Conservation (phyloP, 2,797 vertebrate species). For the Spondyliosoma cantharus region DNA sequence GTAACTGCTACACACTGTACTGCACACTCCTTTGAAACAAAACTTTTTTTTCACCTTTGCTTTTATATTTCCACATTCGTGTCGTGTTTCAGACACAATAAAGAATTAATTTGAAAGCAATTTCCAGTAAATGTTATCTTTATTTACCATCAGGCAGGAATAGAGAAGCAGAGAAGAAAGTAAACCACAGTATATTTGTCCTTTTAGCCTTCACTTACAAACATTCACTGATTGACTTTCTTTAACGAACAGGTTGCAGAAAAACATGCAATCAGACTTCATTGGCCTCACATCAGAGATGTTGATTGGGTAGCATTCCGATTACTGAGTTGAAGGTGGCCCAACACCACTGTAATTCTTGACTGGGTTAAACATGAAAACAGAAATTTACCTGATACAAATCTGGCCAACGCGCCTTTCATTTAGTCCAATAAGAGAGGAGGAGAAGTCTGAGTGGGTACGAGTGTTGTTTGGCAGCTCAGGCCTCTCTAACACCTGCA, state of each 20-base stretch:
- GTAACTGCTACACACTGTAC: slow-evolving; percentile 11
- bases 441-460: slow-evolving; percentile 41
- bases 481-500: slow-evolving; percentile 75
- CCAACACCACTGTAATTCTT: slow-evolving; percentile 39
- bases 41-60: neutral
- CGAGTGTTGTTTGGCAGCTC: slow-evolving; percentile 60
- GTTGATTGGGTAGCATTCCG: slow-evolving; percentile 54
- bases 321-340: slow-evolving; percentile 48
- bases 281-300: slow-evolving; percentile 65
- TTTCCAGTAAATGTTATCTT: neutral
- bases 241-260: slow-evolving; percentile 17
- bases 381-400: slow-evolving; percentile 50
- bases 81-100: neutral
- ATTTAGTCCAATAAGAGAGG: slow-evolving; percentile 29
- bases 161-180: neutral
- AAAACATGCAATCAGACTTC: slow-evolving; percentile 52
- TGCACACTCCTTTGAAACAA: neutral
- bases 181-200: neutral
- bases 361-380: slow-evolving; percentile 53
- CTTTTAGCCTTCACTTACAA: neutral
- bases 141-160: neutral
- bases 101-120: neutral
- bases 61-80: neutral
- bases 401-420: slow-evolving; percentile 51
- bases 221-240: neutral